Conservation (phyloP, 2,113 vertebrate genomes). For the Oplegnathus fasciatus region DNA sequence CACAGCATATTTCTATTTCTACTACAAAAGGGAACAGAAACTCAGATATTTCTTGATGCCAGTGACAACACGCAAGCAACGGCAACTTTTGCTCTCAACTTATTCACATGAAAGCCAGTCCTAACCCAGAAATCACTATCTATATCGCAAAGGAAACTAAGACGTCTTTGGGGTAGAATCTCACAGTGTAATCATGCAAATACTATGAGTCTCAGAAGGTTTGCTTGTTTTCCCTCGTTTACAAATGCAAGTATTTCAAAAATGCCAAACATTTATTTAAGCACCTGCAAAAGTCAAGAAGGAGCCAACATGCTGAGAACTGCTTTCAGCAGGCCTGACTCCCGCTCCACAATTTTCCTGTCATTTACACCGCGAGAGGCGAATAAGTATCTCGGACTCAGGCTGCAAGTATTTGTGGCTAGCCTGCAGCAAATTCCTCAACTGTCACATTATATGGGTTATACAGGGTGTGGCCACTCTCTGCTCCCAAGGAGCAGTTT, state of each 20-base stretch:
- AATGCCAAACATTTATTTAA: slow-evolving; percentile 42
- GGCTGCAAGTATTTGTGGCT: slow-evolving; percentile 78
- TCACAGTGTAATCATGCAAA: background rate
- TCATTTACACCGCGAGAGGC: slow-evolving; percentile 59
- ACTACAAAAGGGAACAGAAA: background rate
- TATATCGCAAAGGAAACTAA: background rate
- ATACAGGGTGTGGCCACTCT: slow-evolving; percentile 70
- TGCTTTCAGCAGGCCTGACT: slow-evolving; percentile 41
- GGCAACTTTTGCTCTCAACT: background rate
- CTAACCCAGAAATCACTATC: background rate
- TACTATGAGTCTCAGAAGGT: too few species aligned
- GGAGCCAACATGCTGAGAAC: slow-evolving; percentile 24
- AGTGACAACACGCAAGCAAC: background rate
- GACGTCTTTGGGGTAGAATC: background rate
- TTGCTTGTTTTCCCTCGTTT: background rate
- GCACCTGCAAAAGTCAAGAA: slow-evolving; percentile 24
- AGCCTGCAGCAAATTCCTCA: slow-evolving; percentile 81
- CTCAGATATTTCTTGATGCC: background rate
- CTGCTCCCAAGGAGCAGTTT: slow-evolving; percentile 19
- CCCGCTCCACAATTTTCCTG: slow-evolving; percentile 45
- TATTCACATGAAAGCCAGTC: background rate
- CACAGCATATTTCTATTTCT: background rate
- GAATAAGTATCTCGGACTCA: slow-evolving; percentile 65
- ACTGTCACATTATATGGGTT: slow-evolving; percentile 71
- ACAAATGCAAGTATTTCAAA: slow-evolving; percentile 25